Evolutionary conservation across 2,888 invertebrate genomes (phyloP), one percentile per base, ranked within the genome.

Genomic region (Epinotia nisella): DNA sequence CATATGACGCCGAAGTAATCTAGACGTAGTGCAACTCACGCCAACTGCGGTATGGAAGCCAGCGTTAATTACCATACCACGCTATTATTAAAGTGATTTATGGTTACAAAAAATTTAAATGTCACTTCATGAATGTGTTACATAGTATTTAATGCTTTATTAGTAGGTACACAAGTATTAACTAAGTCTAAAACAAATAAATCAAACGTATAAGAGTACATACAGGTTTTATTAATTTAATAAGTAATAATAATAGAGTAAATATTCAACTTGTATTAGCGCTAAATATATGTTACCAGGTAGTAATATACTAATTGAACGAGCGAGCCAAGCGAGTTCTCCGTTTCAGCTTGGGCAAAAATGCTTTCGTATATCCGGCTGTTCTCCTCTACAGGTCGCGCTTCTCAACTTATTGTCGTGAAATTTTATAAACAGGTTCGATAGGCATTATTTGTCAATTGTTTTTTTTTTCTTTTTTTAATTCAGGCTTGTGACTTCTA

Each of bases 31-130:
- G 49, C 56, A 56, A 35, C 76, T 72, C 78, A 79, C 78, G 83
- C 82, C 85, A 83, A 83, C 71, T 78, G 79, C 78, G 77, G 64
- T 74, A 75, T 78, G 77, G 78, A 77, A 81, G 83, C 83, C 83
- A 82, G 79, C 79, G 78, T 79, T 80, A 78, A 82, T 81, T 80
- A 81, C 80, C 79, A 74, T 74, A 74, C 80, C 80, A 70, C 79
- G 81, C 79, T 75, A 82, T 73, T 70, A 67, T 66, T 64, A 53
- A 29, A 58, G 51, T 75, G 78, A 81, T 79, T 80, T 77, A 81
- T 80, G 76, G 71, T 74, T 75, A 70, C 70, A 74, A 66, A 69
- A 75, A 74, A 76, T 45, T 13, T 56, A 17, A 58, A 11, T 53
- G 64, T 21, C 21, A 24, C 19, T 2, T 17, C 17, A 51, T n/a